phyloP scores from a whole-genome alignment of 2,113 vertebrate genomes.

The Aspidoscelis tigris region DNA sequence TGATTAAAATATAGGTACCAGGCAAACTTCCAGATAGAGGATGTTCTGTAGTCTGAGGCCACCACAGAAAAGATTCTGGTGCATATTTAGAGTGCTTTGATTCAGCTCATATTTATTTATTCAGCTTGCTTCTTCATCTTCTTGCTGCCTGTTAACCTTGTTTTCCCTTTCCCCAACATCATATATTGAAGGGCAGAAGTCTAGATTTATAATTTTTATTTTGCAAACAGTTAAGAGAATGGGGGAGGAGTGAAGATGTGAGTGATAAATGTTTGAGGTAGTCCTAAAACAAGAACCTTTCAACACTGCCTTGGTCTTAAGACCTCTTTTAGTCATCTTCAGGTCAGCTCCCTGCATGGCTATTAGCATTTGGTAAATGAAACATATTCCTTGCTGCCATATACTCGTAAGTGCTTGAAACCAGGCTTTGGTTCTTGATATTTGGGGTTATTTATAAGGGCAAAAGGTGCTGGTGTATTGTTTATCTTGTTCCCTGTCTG shows the following conservation, averaged over 20 bases:
- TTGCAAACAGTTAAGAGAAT: no score
- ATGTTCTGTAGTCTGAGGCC: no score
- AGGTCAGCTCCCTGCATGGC: not conserved
- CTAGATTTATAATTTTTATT: no score
- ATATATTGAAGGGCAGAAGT: no score
- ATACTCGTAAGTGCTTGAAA: not conserved
- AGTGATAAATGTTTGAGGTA: no score
- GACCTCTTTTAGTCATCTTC: not conserved
- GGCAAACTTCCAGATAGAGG: no score
- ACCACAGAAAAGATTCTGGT: no score
- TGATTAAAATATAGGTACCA: no score
- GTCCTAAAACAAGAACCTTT: not conserved
- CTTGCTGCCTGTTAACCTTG: not conserved
- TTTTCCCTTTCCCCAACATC: not conserved
- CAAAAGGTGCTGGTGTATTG: slow-evolving; percentile 3
- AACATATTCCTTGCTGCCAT: not conserved
- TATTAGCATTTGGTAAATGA: not conserved
- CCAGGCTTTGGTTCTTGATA: not conserved
- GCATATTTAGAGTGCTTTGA: not conserved
- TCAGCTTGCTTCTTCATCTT: no score
- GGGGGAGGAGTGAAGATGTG: no score
- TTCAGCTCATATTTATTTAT: no score
- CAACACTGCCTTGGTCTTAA: not conserved
- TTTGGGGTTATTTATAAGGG: slow-evolving; percentile 11
- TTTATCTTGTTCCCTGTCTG: slow-evolving; percentile 19